These are phyloP conservation scores for Antrozous pallidus DNA, from an alignment of 2,797 vertebrate genomes.

Conservation along the genomic window DNA sequence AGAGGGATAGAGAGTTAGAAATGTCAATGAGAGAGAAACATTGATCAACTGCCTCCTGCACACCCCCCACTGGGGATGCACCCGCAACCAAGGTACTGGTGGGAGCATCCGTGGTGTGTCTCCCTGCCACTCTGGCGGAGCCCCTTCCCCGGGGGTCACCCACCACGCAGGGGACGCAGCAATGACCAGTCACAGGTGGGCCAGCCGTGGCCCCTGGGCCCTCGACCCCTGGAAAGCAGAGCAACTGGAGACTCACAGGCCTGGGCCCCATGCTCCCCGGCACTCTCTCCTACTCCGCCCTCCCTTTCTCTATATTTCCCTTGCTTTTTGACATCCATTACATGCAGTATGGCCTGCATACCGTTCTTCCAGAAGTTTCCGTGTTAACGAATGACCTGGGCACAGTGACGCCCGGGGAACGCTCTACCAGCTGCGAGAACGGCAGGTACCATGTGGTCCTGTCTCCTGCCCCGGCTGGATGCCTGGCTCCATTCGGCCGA, in stretches of 20 bases:
- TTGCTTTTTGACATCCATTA: neutral
- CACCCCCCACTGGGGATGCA: no score
- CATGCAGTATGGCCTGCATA: neutral
- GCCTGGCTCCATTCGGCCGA: neutral
- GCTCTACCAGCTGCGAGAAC: neutral
- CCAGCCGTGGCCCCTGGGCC: no score
- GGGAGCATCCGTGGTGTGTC: rapidly evolving
- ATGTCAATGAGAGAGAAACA: no score
- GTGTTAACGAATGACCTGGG: neutral
- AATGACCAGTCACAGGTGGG: rapidly evolving
- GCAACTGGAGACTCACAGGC: neutral
- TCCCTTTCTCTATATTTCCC: neutral
- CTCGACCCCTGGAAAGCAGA: neutral
- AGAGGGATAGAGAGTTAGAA: no score
- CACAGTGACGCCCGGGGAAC: neutral
- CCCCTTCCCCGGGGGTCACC: neutral
- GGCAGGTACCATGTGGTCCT: no score
- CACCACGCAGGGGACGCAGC: neutral
- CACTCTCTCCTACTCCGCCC: neutral
- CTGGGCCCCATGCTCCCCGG: neutral
- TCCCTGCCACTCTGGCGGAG: neutral
- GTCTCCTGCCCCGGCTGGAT: rapidly evolving
- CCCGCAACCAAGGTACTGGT: no score
- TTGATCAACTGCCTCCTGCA: no score
- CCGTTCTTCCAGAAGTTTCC: neutral